Base-by-base conservation (phyloP, 2,797 vertebrate species). In the Mormyrops attenuatus region DNA sequence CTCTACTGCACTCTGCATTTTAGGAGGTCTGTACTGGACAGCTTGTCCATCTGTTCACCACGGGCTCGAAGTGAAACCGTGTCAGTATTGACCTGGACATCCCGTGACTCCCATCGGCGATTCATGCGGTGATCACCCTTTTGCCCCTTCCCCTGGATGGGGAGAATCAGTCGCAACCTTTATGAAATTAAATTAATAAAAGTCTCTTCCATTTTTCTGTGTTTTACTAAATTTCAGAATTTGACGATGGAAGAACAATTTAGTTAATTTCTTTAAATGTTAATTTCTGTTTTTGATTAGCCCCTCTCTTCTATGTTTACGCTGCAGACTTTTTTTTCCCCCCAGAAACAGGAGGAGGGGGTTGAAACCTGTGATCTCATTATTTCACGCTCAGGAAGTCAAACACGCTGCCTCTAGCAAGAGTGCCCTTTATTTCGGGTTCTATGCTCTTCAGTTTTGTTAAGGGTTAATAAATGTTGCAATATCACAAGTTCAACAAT, bases 381-480 rank as follows among this genome's bases (percentile, higher is more conserved):
- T 87, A 52, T 87, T 87, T 55, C 44, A 49, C 7, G 7, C 85
- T 87, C 85, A 87, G 85, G 85, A 86, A 52, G 22, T 87, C 15
- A 30, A 57, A 87, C 22, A 30, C 17, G 30, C 0, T 41, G 34
- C 69, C 69, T 77, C 34, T 77, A 5, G 30, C 15, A 41, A 77
- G 69, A 41, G 69, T 57, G 6, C 7, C 2, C 26, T 26, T 86
- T 34, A 84, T 52, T 86, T 52, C 85, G 30, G 47, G 49, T 52
- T 53, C 34, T 49, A 55, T 22, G 4, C 9, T 15, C 41, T 50
- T 84, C 44, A 22, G 80, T 17, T 49, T n/a, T 50, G 80, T 84
- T n/a, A 11, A 49, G 44, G n/a, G 17, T 44, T 44, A 44, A 8
- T n/a, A n/a, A n/a, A 47, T 49, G 80, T 84, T 86, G 47, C 69